These are phyloP conservation scores for Halictus rubicundus DNA, from an alignment of 1,140 invertebrate genomes.

Conservation along the genomic window DNA sequence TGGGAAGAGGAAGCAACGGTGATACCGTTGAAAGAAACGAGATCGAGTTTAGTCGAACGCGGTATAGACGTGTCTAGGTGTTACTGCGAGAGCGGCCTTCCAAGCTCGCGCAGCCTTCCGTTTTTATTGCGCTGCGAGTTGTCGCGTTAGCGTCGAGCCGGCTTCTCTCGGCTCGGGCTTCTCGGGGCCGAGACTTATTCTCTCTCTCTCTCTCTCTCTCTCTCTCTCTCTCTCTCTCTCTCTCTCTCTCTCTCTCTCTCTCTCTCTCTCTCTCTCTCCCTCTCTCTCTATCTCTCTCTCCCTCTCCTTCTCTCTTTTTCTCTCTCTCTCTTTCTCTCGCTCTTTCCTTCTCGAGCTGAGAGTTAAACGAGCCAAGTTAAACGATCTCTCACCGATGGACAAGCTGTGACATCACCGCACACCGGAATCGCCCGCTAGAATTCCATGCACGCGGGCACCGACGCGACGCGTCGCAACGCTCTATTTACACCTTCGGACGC, in stretches of 20 bases:
- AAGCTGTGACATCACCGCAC: conserved; percentile 39
- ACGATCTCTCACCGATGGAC: conserved; percentile 49
- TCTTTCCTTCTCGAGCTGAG: neutral
- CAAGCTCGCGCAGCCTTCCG: conserved; percentile 69
- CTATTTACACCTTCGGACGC: conserved; percentile 23
- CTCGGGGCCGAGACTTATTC: too few relatives aligned
- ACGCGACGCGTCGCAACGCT: neutral
- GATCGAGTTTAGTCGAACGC: too few relatives aligned
- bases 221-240: neutral
- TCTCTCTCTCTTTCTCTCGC: too few relatives aligned
- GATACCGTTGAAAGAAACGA: too few relatives aligned
- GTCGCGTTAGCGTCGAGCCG: neutral
- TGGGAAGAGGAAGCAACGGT: too few relatives aligned
- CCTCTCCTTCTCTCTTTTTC: too few relatives aligned
- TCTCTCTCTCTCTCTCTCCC: too few relatives aligned
- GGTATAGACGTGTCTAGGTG: conserved; percentile 14
- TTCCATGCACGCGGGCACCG: conserved; percentile 18
- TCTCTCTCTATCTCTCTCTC: too few relatives aligned
- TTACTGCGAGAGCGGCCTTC: conserved; percentile 68
- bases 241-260: neutral
- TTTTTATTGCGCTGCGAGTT: conserved; percentile 63
- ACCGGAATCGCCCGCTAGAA: conserved; percentile 16
- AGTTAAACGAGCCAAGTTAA: conserved; percentile 56
- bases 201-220: too few relatives aligned
- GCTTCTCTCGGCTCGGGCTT: neutral